phyloP scores from a whole-genome alignment of 2,888 invertebrate species.

The Ornithoptera alexandrae region DNA sequence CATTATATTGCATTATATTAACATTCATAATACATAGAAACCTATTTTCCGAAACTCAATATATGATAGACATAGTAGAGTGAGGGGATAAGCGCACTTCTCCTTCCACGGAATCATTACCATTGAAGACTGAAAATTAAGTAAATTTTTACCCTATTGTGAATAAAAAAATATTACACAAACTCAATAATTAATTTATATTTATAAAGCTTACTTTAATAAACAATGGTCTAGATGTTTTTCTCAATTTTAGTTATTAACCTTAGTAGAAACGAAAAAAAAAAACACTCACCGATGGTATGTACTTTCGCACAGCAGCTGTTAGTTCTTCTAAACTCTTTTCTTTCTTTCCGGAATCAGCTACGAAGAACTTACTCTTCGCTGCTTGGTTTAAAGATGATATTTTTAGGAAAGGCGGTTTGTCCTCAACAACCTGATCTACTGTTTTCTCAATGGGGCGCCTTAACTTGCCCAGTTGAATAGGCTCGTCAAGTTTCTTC shows the following conservation, averaged over 20 bases:
- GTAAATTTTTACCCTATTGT: too few species aligned
- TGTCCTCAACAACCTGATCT: slow-evolving; percentile 43
- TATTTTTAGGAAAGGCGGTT: slow-evolving; percentile 61
- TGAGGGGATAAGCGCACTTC: too few species aligned
- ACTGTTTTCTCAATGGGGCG: slow-evolving; percentile 54
- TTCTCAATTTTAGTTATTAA: too few species aligned
- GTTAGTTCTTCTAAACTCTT: slow-evolving; percentile 66
- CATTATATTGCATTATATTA: background rate
- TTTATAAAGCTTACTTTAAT: too few species aligned
- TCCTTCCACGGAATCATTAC: too few species aligned
- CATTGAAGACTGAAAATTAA: too few species aligned
- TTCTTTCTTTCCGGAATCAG: slow-evolving; percentile 60
- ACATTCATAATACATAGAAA: too few species aligned
- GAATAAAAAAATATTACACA: too few species aligned
- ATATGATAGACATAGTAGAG: too few species aligned
- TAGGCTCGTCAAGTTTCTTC: slow-evolving; percentile 64
- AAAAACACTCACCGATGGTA: slow-evolving; percentile 63
- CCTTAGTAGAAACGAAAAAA: background rate
- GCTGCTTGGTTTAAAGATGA: slow-evolving; percentile 65
- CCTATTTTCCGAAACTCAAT: too few species aligned
- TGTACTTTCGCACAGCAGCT: slow-evolving; percentile 71
- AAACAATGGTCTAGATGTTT: too few species aligned
- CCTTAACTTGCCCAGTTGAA: slow-evolving; percentile 65
- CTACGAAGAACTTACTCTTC: slow-evolving; percentile 71
- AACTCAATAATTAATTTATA: too few species aligned